Evolutionary conservation across 2,888 invertebrate genomes (phyloP), one percentile per base, ranked within the genome.

Genomic region (Perizoma affinitatum): DNA sequence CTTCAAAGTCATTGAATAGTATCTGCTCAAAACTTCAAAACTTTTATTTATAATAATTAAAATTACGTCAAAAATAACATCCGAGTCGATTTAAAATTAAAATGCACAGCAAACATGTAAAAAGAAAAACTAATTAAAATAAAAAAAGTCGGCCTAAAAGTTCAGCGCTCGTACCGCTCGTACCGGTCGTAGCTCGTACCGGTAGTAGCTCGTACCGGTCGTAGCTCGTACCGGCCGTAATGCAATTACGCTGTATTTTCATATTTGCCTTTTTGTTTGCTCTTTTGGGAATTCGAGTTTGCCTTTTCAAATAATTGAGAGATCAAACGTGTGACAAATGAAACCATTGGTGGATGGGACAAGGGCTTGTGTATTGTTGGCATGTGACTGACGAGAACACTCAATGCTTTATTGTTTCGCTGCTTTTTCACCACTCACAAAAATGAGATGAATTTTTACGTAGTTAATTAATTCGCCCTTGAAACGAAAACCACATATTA

Each of bases 221-320:
- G 58, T 69, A 66, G 69, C 69, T 54, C 65, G 54, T 57, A 10
- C 60, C 52, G 56, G 41, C 58, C 61, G 58, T 68, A 66, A 69
- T 70, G 71, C 68, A 66, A 66, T 68, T 63, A 65, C 63, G 63
- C 45, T 61, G 42, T 55, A 54, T 56, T 69, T 55, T 63, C 43
- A 52, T 47, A 54, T 69, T 69, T 22, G n/a, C n/a, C n/a, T 22
- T 2, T 3, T 3, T 2, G 22, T 22, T 61, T 42, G 47, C 55
- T 33, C 48, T 54, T 60, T 56, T 59, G 55, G 46, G 43, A 56
- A 38, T 53, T 54, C 34, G 6, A 4, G n/a, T 38, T 41, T 42
- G 42, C 10, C 44, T 42, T 10, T 51, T 51, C 55, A 40, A 63
- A 55, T 65, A 56, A 65, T 61, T 53, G 47, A 57, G 47, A 48